Evolutionary conservation across 2,888 invertebrate species (phyloP).

Genomic region (Digitonthophagus gazella): DNA sequence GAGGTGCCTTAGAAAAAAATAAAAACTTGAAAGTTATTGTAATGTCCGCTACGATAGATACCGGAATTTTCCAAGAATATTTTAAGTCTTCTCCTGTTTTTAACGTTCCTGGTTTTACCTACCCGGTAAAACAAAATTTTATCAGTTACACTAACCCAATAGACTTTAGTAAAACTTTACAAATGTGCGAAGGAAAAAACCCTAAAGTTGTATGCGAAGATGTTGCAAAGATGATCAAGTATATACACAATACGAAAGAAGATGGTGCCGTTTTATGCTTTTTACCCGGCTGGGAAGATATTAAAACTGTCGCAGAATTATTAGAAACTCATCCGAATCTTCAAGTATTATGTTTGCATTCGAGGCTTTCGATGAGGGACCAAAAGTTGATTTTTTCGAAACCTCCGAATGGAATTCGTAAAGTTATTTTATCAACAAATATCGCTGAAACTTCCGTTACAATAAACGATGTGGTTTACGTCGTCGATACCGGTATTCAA

Average conservation of each 20-base stretch:
- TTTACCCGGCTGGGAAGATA: slow-evolving; percentile 75
- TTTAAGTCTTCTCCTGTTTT: slow-evolving; percentile 48
- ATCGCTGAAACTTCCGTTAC: slow-evolving; percentile 74
- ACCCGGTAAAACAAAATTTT: slow-evolving; percentile 60
- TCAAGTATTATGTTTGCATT: slow-evolving; percentile 47
- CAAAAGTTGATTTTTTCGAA: slow-evolving; percentile 59
- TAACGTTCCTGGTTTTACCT: slow-evolving; percentile 55
- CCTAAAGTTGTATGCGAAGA: slow-evolving; percentile 56
- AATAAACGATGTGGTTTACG: slow-evolving; percentile 67
- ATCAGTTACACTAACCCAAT: slow-evolving; percentile 54
- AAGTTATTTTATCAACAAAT: slow-evolving; percentile 70
- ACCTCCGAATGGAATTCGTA: slow-evolving; percentile 56
- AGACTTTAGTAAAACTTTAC: slow-evolving; percentile 45
- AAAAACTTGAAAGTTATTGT: slow-evolving; percentile 59
- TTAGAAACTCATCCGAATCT: slow-evolving; percentile 47
- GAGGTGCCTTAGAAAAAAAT: slow-evolving; percentile 56
- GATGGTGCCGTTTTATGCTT: slow-evolving; percentile 73
- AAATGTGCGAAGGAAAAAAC: slow-evolving; percentile 44
- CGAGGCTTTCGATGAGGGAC: slow-evolving; percentile 58
- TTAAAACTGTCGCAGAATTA: slow-evolving; percentile 55
- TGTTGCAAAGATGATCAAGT: slow-evolving; percentile 53
- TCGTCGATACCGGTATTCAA: slow-evolving; percentile 64
- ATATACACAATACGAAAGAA: slow-evolving; percentile 58
- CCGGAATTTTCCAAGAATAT: slow-evolving; percentile 60
- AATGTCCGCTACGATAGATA: slow-evolving; percentile 74